Base-by-base conservation (phyloP, 2,113 vertebrate species). In the Erythrolamprus reginae region DNA sequence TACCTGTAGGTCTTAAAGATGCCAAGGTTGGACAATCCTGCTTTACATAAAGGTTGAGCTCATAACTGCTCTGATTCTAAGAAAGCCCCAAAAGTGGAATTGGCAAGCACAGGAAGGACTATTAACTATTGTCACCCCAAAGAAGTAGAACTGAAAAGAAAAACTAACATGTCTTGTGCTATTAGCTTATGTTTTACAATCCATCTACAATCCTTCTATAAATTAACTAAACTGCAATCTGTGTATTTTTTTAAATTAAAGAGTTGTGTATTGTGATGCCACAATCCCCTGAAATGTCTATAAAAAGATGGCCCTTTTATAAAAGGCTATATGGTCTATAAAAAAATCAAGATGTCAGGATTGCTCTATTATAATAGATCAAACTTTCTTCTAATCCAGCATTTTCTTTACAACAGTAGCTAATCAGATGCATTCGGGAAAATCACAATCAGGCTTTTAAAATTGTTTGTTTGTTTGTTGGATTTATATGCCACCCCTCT, bases 181-280 rank as follows among this genome's bases (percentile, higher is more conserved):
- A 83, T 84, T 84, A 23, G 8, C 2, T 52, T 91, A 77, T 88
- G 33, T 77, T 77, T 77, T 38, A 77, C 3, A 9, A 42, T 77
- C 70, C 15, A 33, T 70, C n/a, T 33, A 33, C 61, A 70, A 70
- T 19, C 15, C 17, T 21, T 21, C 33, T 77, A 77, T 8, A 2
- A 38, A 77, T 38, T 77, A 77, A 77, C 17, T 19, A 82, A 0
- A 0, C 23, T 93, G 24, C 92, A 85, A 91, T 21, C 45, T 48
- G 92, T 83, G 55, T 88, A 87, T 87, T 56, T 45, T 87, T 15
- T 45, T 55, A 58, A 12, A 51, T 89, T 50, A 42, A 77, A 56
- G 15, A 58, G 48, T 42, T 53, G 48, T 93, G 92, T 82, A 94
- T 93, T 90, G 33, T 88, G 85, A 86, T 90, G 47, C 88, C 85